Percentiles rank a stretch among this genome's conserved stretches.
Evolutionary conservation across 1,140 invertebrate species (phyloP).

Genomic region (Aphis gossypii): DNA sequence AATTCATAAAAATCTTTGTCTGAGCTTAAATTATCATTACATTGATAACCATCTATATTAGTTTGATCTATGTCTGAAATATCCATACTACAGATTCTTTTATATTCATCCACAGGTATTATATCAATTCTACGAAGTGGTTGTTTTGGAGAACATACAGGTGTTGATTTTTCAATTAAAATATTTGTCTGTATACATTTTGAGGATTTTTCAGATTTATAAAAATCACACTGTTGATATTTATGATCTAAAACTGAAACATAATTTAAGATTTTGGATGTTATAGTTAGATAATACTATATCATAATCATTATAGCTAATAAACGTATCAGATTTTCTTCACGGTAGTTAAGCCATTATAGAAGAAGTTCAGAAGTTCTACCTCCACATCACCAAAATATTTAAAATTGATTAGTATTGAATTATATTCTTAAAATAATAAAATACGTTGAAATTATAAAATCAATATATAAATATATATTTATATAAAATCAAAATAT

Average conservation of each 20-base stretch:
- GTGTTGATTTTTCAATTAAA: background rate
- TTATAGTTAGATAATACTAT: background rate
- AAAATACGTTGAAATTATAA: no score
- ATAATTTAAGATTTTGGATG: background rate
- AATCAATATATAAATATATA: no score
- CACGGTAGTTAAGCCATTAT: no score
- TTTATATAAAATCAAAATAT: no score
- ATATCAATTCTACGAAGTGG: background rate
- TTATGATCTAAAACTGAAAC: conserved; percentile 21
- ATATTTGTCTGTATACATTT: conserved; percentile 14
- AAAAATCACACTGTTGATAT: conserved; percentile 36
- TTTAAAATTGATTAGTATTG: no score
- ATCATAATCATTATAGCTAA: no score
- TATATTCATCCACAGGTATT: background rate
- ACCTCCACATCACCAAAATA: no score
- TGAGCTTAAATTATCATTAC: background rate
- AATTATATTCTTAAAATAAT: no score
- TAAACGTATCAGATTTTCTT: no score
- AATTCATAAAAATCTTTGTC: conserved; percentile 31
- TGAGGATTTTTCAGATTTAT: background rate
- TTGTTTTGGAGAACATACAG: background rate
- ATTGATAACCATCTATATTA: background rate
- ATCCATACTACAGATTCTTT: background rate
- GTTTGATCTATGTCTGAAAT: background rate
- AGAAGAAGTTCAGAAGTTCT: no score